Evolutionary conservation across 2,113 vertebrate genomes (phyloP).

Genomic region (Tetrao urogallus): DNA sequence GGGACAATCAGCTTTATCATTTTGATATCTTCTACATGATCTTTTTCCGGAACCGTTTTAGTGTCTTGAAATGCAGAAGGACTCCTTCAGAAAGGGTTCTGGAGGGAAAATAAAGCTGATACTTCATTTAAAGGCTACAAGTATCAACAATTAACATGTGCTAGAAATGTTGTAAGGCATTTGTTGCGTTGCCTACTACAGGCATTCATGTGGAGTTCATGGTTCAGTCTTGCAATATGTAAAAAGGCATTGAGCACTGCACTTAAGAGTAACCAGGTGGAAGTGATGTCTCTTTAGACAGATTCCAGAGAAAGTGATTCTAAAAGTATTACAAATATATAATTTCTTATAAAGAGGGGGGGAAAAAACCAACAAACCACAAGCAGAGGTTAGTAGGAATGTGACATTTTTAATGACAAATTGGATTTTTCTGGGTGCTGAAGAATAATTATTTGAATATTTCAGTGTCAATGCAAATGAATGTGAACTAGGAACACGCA

Average conservation of each 20-base stretch:
- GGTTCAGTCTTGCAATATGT: not conserved
- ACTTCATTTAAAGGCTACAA: slow-evolving; percentile 55
- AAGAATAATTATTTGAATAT: slow-evolving; percentile 36
- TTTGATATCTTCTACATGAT: slow-evolving; percentile 15
- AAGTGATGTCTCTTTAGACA: not conserved
- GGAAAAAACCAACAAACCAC: not conserved
- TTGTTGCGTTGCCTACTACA: too few species aligned
- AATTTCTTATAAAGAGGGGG: not conserved
- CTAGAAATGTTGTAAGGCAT: slow-evolving; percentile 10
- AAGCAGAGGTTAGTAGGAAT: slow-evolving; percentile 32
- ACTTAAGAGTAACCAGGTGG: not conserved
- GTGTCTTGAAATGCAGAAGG: slow-evolving; percentile 39
- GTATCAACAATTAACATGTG: not conserved
- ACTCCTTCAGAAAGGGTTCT: slow-evolving; percentile 3
- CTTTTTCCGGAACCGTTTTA: slow-evolving; percentile 19
- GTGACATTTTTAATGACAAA: slow-evolving; percentile 22
- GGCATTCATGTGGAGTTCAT: not conserved
- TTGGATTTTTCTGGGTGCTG: slow-evolving; percentile 32
- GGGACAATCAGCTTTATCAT: not conserved
- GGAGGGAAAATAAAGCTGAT: slow-evolving; percentile 15
- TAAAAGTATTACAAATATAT: slow-evolving; percentile 28
- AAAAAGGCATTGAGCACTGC: not conserved
- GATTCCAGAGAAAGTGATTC: slow-evolving; percentile 39
- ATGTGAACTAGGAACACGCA: slow-evolving; percentile 52
- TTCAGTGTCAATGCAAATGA: slow-evolving; percentile 49